A percentile compares a stretch with the other conserved stretches of the same genome.
phyloP scores from a whole-genome alignment of 2,797 vertebrate species.

The Ctenosaura bakeri region DNA sequence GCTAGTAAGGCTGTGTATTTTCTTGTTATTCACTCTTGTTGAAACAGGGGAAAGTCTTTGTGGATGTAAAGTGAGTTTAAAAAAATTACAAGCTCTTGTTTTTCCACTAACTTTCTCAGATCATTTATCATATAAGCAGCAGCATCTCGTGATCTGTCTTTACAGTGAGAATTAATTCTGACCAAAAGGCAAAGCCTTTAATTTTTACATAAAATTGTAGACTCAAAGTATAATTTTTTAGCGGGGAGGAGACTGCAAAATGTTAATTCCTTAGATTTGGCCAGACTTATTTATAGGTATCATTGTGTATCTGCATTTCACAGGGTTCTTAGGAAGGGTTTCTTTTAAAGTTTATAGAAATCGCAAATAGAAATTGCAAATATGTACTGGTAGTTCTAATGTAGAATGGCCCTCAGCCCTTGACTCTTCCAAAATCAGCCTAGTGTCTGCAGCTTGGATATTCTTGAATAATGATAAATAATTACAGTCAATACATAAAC shows the following conservation, averaged over 20 bases:
- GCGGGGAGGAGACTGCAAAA: background rate
- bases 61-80: background rate
- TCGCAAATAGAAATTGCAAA: background rate
- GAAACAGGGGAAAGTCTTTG: rapidly evolving
- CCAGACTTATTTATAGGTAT: background rate
- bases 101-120: background rate
- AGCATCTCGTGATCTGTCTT: background rate
- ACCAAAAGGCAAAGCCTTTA: background rate
- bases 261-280: background rate
- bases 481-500: no score
- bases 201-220: conserved; percentile 3
- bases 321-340: background rate
- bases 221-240: background rate
- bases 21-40: conserved; percentile 14
- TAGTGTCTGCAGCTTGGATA: background rate
- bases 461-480: background rate
- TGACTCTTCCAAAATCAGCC: background rate
- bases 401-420: background rate
- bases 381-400: background rate
- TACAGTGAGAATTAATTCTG: background rate
- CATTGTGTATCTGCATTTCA: background rate
- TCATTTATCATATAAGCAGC: background rate
- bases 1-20: conserved; percentile 13
- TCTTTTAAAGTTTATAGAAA: background rate
- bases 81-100: conserved; percentile 14